A percentile compares a stretch with the other conserved stretches of the same genome.
Evolutionary conservation across 2,113 vertebrate species (phyloP).

Genomic region (Astatotilapia flaviijosephi): DNA sequence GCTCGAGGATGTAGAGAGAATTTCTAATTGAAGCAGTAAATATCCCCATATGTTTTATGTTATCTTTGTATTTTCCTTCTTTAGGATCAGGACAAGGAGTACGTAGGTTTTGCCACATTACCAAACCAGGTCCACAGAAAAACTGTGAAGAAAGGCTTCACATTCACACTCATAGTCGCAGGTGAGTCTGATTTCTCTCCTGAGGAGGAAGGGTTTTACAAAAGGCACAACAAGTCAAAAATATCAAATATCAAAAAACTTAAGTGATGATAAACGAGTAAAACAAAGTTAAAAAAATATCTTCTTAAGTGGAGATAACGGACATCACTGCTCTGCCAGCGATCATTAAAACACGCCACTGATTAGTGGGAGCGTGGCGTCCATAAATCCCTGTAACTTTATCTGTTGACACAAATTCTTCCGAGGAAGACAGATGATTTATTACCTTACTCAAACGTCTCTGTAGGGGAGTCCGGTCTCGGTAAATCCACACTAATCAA

Average conservation of each 20-base stretch:
- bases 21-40: background rate
- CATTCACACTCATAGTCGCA: constrained; percentile 96
- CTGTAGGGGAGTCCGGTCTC: constrained; percentile 87
- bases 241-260: background rate
- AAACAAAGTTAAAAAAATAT: fast-evolving
- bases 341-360: background rate
- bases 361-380: background rate
- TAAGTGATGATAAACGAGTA: background rate
- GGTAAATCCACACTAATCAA: constrained; percentile 95
- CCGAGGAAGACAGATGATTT: background rate
- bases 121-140: constrained; percentile 95
- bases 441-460: background rate
- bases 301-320: background rate
- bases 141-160: constrained; percentile 93
- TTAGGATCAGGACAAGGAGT: constrained; percentile 79
- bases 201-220: background rate
- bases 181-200: constrained; percentile 62
- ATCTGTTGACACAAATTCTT: background rate
- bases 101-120: constrained; percentile 81
- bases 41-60: background rate
- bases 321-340: background rate
- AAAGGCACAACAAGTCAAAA: background rate
- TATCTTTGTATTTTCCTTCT: background rate
- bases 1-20: background rate
- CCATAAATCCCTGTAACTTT: background rate